These are phyloP conservation scores for Cyclopterus lumpus DNA, from an alignment of 2,797 vertebrate genomes.

Conservation along the genomic window DNA sequence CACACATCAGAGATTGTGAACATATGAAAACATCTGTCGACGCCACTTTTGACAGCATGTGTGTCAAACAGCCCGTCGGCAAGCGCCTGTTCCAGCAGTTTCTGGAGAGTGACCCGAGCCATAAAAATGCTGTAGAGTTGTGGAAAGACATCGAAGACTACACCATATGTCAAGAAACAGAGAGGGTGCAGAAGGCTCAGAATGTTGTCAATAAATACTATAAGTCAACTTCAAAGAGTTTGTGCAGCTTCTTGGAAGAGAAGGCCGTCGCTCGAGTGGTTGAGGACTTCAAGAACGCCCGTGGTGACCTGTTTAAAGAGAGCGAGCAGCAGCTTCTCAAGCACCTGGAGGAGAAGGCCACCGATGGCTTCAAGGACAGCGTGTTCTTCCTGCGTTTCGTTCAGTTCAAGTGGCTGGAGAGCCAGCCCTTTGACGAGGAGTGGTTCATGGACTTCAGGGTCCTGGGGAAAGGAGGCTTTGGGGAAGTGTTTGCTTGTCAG, in stretches of 20 bases:
- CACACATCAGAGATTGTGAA: conserved; percentile 82
- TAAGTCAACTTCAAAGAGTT: conserved; percentile 78
- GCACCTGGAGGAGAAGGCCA: conserved; percentile 74
- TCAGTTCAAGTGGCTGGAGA: conserved; percentile 86
- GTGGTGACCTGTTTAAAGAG: conserved; percentile 82
- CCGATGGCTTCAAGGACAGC: conserved; percentile 77
- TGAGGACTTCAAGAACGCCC: conserved; percentile 80
- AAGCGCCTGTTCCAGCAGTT: conserved; percentile 83
- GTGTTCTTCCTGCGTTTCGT: conserved; percentile 83
- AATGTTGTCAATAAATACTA: conserved; percentile 82
- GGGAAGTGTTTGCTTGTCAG: conserved; percentile 84
- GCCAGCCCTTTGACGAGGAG: conserved; percentile 80
- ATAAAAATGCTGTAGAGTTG: conserved; percentile 73
- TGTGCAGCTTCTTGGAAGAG: conserved; percentile 83
- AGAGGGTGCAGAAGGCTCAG: conserved; percentile 80
- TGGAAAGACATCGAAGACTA: conserved; percentile 85
- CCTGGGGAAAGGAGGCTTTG: conserved; percentile 85
- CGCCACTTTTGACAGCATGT: conserved; percentile 78
- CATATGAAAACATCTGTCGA: conserved; percentile 77
- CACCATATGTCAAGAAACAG: conserved; percentile 71
- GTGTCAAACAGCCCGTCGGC: conserved; percentile 81
- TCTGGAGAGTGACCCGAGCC: conserved; percentile 63
- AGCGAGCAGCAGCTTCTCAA: conserved; percentile 79
- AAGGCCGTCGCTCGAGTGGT: conserved; percentile 81
- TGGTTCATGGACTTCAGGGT: conserved; percentile 88